Conservation (phyloP, 2,113 vertebrate species). For the Stegastes partitus region DNA sequence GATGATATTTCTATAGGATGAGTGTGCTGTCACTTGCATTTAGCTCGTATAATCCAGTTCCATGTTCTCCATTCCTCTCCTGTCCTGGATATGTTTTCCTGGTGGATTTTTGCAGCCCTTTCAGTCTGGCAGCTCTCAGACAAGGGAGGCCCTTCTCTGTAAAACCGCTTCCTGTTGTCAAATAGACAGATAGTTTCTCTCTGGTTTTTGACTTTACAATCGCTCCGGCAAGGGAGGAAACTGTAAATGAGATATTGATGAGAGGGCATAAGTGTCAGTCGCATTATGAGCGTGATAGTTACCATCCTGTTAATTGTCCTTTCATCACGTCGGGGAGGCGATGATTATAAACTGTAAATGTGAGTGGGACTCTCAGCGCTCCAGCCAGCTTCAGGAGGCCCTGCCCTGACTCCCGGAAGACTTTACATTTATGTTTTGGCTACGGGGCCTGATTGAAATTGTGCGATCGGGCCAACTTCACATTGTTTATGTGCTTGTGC, state of each 20-base stretch:
- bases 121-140: conserved; percentile 28
- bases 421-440: conserved; percentile 73
- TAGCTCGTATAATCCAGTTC: conserved; percentile 2
- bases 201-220: conserved; percentile 5
- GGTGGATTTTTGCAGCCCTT: background rate
- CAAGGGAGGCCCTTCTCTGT: conserved; percentile 17
- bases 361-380: conserved; percentile 39
- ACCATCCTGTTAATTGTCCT: conserved; percentile 65
- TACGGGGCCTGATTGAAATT: conserved; percentile 64
- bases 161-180: conserved; percentile 51
- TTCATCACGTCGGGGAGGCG: conserved; percentile 51
- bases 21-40: conserved; percentile 2
- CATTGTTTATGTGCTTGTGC: conserved; percentile 73
- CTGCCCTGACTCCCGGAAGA: conserved; percentile 55
- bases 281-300: conserved; percentile 45
- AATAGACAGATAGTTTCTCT: conserved; percentile 19
- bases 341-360: conserved; percentile 42
- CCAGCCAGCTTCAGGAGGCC: conserved; percentile 5
- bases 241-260: conserved; percentile 65
- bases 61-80: conserved; percentile 7
- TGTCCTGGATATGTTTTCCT: conserved; percentile 2
- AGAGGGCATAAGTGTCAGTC: conserved; percentile 12
- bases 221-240: conserved; percentile 21
- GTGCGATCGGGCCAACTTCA: conserved; percentile 51
- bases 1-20: background rate